These are phyloP conservation scores for Toxotes jaculatrix DNA, from an alignment of 2,113 vertebrate species.

Conservation along the genomic window DNA sequence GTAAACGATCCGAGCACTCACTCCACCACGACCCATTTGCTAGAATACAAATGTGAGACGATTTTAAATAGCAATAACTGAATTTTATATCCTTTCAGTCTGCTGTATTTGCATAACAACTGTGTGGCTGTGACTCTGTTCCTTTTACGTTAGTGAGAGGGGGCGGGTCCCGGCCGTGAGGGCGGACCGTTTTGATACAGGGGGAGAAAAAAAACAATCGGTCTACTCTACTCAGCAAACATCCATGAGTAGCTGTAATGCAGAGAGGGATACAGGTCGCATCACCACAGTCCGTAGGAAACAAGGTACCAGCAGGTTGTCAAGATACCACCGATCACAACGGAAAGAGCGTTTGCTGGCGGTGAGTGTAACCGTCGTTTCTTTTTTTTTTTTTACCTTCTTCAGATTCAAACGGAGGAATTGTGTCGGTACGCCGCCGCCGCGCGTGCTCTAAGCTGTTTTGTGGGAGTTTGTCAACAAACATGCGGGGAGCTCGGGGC, in stretches of 20 bases:
- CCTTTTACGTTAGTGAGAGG: conserved; percentile 41
- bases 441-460: neutral
- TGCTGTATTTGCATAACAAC: conserved; percentile 70
- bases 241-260: conserved; percentile 58
- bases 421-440: neutral
- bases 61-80: neutral
- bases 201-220: conserved; percentile 29
- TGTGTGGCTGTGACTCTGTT: conserved; percentile 31
- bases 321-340: conserved; percentile 78
- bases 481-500: conserved; percentile 27
- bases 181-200: conserved; percentile 51
- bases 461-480: conserved; percentile 53
- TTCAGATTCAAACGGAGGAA: neutral
- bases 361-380: conserved; percentile 69
- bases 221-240: conserved; percentile 58
- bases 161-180: conserved; percentile 42
- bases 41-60: neutral
- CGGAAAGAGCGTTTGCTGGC: conserved; percentile 74
- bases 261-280: conserved; percentile 54
- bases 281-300: conserved; percentile 41
- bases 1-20: neutral
- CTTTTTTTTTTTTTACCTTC: neutral
- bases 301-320: conserved; percentile 53
- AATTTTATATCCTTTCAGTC: neutral
- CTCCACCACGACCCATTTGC: neutral